A percentile compares a stretch with the other conserved stretches of the same genome.
phyloP scores from a whole-genome alignment of 2,797 vertebrate genomes.

The Microchirus variegatus region DNA sequence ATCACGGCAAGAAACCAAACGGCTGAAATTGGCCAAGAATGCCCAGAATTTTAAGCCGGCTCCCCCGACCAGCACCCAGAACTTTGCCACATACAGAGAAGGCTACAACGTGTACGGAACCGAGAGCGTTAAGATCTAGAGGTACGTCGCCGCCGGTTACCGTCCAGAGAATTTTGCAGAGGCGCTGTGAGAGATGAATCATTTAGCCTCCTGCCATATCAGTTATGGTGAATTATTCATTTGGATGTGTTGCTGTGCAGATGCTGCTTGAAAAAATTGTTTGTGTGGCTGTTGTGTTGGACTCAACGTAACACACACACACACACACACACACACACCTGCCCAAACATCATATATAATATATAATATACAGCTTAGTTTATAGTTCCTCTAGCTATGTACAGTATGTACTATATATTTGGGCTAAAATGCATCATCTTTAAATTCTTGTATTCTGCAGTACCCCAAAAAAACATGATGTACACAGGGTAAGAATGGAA shows the following conservation, averaged over 20 bases:
- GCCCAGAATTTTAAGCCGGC: slow-evolving; percentile 98
- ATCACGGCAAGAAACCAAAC: slow-evolving; percentile 98
- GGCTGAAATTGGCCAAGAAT: slow-evolving; percentile 99
- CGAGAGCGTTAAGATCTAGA: slow-evolving; percentile 99
- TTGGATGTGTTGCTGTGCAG: slow-evolving; percentile 28
- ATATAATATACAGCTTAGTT: slow-evolving; percentile 27
- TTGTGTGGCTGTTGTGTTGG: slow-evolving; percentile 53
- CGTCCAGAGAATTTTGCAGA: slow-evolving; percentile 3
- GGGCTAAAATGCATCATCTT: neutral
- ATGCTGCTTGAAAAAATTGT: slow-evolving; percentile 37
- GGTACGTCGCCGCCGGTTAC: slow-evolving; percentile 81
- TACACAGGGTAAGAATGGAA: too few relatives aligned
- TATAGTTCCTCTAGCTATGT: slow-evolving; percentile 17
- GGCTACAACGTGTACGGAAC: slow-evolving; percentile 99
- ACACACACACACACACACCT: slow-evolving; percentile 21
- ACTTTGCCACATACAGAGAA: slow-evolving; percentile 99
- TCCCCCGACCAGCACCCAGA: slow-evolving; percentile 97
- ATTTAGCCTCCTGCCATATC: slow-evolving; percentile 47
- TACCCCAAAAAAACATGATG: too few relatives aligned
- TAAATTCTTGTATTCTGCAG: neutral
- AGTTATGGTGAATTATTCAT: slow-evolving; percentile 47
- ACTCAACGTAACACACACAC: slow-evolving; percentile 12
- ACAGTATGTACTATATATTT: too few relatives aligned
- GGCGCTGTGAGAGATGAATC: slow-evolving; percentile 42
- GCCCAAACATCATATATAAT: slow-evolving; percentile 25